These are phyloP conservation scores for Andrena camellia DNA, from an alignment of 2,888 invertebrate species.

Conservation along the genomic window DNA sequence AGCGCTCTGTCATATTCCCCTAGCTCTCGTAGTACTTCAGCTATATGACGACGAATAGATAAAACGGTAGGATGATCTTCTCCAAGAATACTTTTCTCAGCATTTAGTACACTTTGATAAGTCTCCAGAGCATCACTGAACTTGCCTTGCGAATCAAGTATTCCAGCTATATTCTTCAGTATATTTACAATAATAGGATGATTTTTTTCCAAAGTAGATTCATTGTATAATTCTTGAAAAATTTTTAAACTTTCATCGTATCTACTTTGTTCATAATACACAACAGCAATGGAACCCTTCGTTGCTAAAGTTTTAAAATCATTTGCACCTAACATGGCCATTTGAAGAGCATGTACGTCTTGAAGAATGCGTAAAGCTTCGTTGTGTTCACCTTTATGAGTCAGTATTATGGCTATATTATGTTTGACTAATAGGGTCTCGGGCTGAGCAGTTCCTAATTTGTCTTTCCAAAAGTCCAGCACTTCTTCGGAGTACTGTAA, in stretches of 20 bases:
- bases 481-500: not conserved
- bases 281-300: fast-evolving
- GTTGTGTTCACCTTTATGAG: not conserved
- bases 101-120: not conserved
- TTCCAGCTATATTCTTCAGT: not conserved
- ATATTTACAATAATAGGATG: not conserved
- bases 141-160: not conserved
- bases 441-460: not conserved
- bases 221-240: not conserved
- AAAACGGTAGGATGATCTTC: not conserved
- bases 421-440: not conserved
- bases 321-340: too few species aligned
- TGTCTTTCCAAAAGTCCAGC: not conserved
- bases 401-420: not conserved
- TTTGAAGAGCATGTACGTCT: too few species aligned
- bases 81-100: not conserved
- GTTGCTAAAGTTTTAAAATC: too few species aligned
- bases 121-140: not conserved
- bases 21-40: not conserved
- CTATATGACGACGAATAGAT: not conserved
- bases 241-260: not conserved
- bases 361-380: not conserved
- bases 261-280: not conserved
- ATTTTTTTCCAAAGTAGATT: not conserved
- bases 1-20: not conserved